These are phyloP conservation scores for Euschistus heros DNA, from an alignment of 1,140 invertebrate species.

Conservation along the genomic window DNA sequence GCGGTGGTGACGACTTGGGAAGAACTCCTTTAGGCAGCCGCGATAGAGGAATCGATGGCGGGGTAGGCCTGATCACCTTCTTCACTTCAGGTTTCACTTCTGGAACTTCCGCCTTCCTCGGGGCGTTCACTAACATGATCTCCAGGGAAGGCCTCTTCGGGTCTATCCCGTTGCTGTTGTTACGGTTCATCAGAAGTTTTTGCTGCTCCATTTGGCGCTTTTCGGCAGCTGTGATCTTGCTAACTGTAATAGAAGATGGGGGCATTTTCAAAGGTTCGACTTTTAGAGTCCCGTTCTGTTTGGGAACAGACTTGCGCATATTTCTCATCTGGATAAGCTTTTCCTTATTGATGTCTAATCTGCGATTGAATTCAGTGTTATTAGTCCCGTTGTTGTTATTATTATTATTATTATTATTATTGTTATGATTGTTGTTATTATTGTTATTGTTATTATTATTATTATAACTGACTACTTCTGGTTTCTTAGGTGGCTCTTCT, in stretches of 20 bases:
- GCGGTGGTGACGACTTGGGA: constrained; percentile 2
- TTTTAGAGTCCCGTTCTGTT: constrained; percentile 20
- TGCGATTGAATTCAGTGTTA: constrained; percentile 1
- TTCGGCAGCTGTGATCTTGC: constrained; percentile 32
- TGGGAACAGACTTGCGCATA: constrained; percentile 27
- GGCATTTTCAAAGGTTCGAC: constrained; percentile 27
- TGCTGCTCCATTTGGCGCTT: constrained; percentile 31
- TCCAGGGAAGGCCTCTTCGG: constrained; percentile 31
- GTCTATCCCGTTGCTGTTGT: constrained; percentile 23
- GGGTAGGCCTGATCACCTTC: constrained; percentile 20
- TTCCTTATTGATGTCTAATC: constrained; percentile 24
- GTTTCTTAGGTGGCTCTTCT: constrained; percentile 11
- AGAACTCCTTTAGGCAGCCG: constrained; percentile 15
- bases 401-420: background rate
- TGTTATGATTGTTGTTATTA: background rate
- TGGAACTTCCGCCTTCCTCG: constrained; percentile 14
- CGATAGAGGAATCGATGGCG: constrained; percentile 20
- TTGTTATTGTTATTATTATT: constrained; percentile 17
- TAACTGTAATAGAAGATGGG: constrained; percentile 31
- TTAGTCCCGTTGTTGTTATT: constrained; percentile 4
- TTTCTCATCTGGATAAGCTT: constrained; percentile 30
- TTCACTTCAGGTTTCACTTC: constrained; percentile 16
- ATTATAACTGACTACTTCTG: background rate
- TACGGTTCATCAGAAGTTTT: constrained; percentile 26
- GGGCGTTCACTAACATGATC: constrained; percentile 32